Conservation (phyloP, 2,888 invertebrate species). For the Lydus trimaculatus region DNA sequence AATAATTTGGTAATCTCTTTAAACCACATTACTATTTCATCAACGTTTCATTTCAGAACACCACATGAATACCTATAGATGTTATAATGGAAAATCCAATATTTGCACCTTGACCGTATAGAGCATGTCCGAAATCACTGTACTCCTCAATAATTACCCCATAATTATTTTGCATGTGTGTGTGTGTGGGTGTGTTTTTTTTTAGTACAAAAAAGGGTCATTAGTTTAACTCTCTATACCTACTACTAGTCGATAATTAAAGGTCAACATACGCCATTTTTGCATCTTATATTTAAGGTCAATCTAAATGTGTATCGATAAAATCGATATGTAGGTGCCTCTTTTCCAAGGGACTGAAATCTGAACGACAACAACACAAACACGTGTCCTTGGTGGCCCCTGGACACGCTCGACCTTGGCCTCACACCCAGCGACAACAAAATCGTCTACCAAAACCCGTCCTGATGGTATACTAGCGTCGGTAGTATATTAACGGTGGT, state of each 20-base stretch:
- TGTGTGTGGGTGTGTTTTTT: too few relatives aligned
- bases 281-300: constrained; percentile 7
- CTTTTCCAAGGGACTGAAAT: constrained; percentile 28
- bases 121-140: not conserved
- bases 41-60: not conserved
- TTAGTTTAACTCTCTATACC: too few relatives aligned
- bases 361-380: constrained; percentile 29
- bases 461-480: not conserved
- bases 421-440: constrained; percentile 31
- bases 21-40: constrained; percentile 3
- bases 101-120: constrained; percentile 19
- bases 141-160: not conserved
- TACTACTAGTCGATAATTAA: too few relatives aligned
- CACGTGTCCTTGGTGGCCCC: constrained; percentile 43
- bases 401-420: constrained; percentile 44
- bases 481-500: not conserved
- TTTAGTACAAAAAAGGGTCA: not conserved
- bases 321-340: constrained; percentile 31
- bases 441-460: constrained; percentile 14
- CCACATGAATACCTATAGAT: not conserved
- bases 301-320: constrained; percentile 26
- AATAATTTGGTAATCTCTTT: not conserved
- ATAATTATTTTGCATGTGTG: too few relatives aligned
- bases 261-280: too few relatives aligned
- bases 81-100: constrained; percentile 6